Percentiles rank a stretch among this genome's conserved stretches.
Conservation (phyloP, 2,888 invertebrate genomes). For the Odontocerum albicorne region DNA sequence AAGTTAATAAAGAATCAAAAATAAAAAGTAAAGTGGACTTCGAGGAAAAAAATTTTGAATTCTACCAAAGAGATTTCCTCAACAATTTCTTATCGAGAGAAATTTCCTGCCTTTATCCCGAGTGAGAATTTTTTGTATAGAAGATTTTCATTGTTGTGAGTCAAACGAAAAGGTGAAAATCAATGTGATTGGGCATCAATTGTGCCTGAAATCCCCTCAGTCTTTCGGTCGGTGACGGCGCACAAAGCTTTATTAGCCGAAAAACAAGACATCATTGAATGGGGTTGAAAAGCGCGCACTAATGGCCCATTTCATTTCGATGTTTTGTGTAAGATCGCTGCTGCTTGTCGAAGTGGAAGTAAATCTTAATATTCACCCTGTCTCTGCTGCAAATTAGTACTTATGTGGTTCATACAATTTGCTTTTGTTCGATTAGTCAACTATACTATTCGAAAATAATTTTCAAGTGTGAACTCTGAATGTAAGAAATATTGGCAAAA, state of each 20-base stretch:
- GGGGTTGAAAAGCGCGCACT: conserved; percentile 1
- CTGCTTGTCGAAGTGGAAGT: too few species aligned
- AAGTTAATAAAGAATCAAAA: too few species aligned
- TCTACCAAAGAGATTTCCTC: background rate
- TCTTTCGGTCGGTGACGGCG: background rate
- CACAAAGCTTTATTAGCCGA: conserved; percentile 19
- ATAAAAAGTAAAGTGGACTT: too few species aligned
- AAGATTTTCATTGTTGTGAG: background rate
- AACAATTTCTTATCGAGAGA: background rate
- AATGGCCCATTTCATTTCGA: conserved; percentile 14
- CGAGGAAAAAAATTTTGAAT: too few species aligned
- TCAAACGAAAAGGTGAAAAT: background rate
- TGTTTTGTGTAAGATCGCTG: too few species aligned
- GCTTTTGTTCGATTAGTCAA: too few species aligned
- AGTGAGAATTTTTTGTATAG: background rate
- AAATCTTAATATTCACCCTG: too few species aligned
- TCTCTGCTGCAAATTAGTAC: too few species aligned
- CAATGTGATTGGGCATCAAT: background rate
- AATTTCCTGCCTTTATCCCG: background rate
- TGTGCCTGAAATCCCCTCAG: background rate
- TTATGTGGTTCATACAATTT: too few species aligned
- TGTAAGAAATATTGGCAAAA: too few species aligned
- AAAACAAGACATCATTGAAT: conserved; percentile 19
- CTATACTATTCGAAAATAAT: too few species aligned
- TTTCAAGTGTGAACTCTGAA: too few species aligned